Evolutionary conservation across 2,113 vertebrate genomes (phyloP).

Genomic region (Ageneiosus marmoratus): DNA sequence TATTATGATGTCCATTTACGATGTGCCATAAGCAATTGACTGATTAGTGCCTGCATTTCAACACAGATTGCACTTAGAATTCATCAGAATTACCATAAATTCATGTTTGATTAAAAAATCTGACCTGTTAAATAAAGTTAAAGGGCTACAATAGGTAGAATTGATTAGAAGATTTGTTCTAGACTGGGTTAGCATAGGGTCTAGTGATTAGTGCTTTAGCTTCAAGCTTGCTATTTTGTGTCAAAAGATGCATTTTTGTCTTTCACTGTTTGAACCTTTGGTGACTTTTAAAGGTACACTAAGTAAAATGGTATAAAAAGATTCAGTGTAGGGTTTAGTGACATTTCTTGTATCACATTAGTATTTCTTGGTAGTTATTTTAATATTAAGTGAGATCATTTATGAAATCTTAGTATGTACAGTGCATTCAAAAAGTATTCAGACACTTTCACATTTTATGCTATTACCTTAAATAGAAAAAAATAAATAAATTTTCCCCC

Average conservation of each 20-base stretch:
- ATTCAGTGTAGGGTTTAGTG: background rate
- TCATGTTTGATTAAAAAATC: background rate
- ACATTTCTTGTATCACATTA: background rate
- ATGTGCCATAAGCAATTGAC: conserved; percentile 26
- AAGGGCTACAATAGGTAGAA: conserved; percentile 18
- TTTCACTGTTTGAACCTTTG: conserved; percentile 6
- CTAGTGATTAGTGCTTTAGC: conserved; percentile 10
- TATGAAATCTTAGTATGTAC: background rate
- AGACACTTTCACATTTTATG: too few relatives aligned
- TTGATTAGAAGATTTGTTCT: background rate
- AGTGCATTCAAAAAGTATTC: too few relatives aligned
- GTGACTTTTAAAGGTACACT: conserved; percentile 15
- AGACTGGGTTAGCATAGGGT: background rate
- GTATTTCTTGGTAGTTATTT: background rate
- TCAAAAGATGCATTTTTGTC: background rate
- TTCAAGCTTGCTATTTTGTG: conserved; percentile 23
- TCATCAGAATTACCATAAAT: background rate
- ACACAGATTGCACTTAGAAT: conserved; percentile 23
- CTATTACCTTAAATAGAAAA: too few relatives aligned
- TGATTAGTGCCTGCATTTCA: conserved; percentile 1
- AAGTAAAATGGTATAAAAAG: background rate
- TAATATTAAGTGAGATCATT: background rate
- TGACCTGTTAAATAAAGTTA: conserved; percentile 5
- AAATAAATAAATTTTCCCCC: too few relatives aligned
- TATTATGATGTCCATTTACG: conserved; percentile 10